Evolutionary conservation across 2,113 vertebrate genomes (phyloP).

Genomic region (Oryctolagus cuniculus): DNA sequence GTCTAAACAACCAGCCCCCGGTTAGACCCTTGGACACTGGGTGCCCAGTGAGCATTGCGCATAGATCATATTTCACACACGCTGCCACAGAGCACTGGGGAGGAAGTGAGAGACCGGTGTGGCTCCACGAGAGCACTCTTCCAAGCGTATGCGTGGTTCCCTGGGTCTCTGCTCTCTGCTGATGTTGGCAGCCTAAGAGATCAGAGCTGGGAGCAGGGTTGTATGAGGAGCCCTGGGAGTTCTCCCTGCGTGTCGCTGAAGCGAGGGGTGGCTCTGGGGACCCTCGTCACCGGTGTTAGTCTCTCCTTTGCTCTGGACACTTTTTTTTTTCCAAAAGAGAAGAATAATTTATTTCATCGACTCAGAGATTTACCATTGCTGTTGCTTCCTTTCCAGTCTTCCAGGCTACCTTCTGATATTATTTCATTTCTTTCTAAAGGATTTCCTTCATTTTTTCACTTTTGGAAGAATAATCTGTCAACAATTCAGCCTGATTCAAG

Average conservation of each 20-base stretch:
- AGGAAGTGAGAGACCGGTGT: neutral
- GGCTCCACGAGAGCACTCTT: neutral
- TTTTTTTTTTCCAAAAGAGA: no score
- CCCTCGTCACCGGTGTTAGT: neutral
- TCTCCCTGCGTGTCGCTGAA: neutral
- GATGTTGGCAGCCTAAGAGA: neutral
- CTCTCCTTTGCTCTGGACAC: neutral
- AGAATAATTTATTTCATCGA: no score
- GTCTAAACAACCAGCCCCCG: neutral
- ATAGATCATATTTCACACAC: neutral
- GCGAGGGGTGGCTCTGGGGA: neutral
- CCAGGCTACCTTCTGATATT: neutral
- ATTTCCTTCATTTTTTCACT: neutral
- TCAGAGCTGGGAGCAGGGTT: neutral
- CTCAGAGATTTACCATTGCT: neutral
- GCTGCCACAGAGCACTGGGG: neutral
- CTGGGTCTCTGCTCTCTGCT: neutral
- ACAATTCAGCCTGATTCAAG: slow-evolving; percentile 43
- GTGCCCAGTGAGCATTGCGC: neutral
- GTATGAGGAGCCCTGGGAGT: neutral
- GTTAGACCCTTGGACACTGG: neutral
- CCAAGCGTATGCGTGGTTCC: neutral
- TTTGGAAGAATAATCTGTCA: slow-evolving; percentile 39
- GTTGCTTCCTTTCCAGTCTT: neutral
- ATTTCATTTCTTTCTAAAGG: neutral